A percentile compares a stretch with the other conserved stretches of the same genome.
These are phyloP conservation scores for Heliangelus exortis DNA, from an alignment of 2,797 vertebrate genomes.

Conservation along the genomic window DNA sequence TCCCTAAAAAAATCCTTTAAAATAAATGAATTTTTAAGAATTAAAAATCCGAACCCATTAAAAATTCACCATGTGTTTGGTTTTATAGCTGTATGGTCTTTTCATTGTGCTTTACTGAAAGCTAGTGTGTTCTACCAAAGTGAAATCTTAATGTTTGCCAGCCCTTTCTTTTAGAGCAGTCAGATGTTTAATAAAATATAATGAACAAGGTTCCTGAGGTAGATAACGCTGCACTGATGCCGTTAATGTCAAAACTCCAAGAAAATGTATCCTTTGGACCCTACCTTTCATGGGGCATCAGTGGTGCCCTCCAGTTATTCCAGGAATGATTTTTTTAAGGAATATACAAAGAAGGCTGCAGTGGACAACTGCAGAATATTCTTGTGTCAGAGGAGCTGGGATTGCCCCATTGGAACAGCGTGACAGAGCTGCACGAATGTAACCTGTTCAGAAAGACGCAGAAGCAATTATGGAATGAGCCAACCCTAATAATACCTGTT, in stretches of 20 bases:
- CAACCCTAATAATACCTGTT: background rate
- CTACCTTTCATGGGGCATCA: background rate
- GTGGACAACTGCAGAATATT: no score
- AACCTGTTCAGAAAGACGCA: background rate
- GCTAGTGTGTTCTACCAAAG: background rate
- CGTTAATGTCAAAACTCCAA: rapidly evolving
- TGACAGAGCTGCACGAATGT: background rate
- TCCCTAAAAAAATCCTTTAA: no score
- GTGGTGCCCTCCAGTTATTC: background rate
- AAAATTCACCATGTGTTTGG: no score
- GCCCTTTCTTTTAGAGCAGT: rapidly evolving
- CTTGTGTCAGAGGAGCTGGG: no score
- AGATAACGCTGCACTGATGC: background rate
- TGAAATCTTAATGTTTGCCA: background rate
- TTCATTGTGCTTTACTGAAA: background rate
- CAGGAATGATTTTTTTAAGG: rapidly evolving
- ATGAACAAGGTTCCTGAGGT: background rate
- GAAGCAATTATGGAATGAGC: background rate
- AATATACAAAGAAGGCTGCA: background rate
- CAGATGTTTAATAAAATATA: background rate
- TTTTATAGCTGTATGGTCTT: no score
- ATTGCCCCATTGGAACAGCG: background rate
- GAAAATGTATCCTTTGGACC: rapidly evolving
- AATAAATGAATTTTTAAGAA: no score
- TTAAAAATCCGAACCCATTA: no score